Conservation (phyloP, 2,888 invertebrate genomes). For the Margaritifera margaritifera region DNA sequence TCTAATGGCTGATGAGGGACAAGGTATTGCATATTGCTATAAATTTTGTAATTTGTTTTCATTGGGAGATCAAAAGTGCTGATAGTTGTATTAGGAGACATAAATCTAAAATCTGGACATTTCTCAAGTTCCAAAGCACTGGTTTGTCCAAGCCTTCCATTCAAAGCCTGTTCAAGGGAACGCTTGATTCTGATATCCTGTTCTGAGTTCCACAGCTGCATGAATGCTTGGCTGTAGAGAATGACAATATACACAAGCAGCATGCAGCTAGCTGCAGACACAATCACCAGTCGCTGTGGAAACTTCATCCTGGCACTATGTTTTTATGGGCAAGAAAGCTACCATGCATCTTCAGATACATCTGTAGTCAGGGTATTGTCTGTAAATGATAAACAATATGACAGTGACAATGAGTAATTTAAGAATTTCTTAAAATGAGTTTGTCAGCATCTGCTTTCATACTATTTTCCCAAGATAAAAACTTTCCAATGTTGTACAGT, state of each 20-base stretch:
- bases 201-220: conserved; percentile 30
- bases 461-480: no score
- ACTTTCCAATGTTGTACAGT: no score
- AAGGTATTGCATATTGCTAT: conserved; percentile 57
- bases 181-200: conserved; percentile 24
- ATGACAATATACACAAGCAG: conserved; percentile 46
- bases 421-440: no score
- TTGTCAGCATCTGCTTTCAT: no score
- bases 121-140: not conserved
- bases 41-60: conserved; percentile 49
- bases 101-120: no score
- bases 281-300: conserved; percentile 53
- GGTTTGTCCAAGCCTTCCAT: conserved; percentile 9
- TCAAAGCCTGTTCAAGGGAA: conserved; percentile 21
- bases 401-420: no score
- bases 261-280: conserved; percentile 41
- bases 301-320: conserved; percentile 58
- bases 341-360: conserved; percentile 10
- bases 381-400: no score
- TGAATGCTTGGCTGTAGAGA: conserved; percentile 33
- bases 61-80: conserved; percentile 51
- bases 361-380: no score
- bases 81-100: conserved; percentile 36
- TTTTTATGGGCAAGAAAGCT: conserved; percentile 17
- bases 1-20: conserved; percentile 45